A percentile compares a stretch with the other conserved stretches of the same genome.
Conservation (phyloP, 1,140 invertebrate genomes). For the Ostrea denselamellosa region DNA sequence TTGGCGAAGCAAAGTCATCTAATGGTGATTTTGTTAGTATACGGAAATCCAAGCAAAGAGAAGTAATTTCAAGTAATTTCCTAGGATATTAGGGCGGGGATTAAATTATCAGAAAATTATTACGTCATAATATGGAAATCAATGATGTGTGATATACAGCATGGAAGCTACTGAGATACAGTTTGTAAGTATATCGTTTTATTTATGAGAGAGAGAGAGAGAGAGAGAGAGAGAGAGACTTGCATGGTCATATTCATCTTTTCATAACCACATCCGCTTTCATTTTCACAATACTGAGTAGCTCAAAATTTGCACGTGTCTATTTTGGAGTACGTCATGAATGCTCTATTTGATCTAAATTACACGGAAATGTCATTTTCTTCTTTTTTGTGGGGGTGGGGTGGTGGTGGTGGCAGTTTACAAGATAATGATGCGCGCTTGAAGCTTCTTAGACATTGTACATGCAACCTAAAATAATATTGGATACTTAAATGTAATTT, state of each 20-base stretch:
- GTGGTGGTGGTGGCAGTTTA: too few relatives aligned
- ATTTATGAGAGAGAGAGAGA: background rate
- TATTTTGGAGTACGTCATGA: too few relatives aligned
- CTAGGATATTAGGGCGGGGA: background rate
- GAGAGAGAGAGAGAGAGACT: conserved; percentile 17
- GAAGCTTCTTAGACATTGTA: too few relatives aligned
- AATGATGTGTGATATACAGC: background rate
- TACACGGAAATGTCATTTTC: too few relatives aligned
- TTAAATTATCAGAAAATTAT: background rate
- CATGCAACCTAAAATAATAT: too few relatives aligned
- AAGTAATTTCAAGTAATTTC: background rate
- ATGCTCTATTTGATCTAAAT: too few relatives aligned
- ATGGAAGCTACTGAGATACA: background rate
- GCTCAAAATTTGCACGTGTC: background rate
- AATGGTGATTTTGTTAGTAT: background rate
- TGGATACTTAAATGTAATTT: too few relatives aligned
- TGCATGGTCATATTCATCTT: background rate
- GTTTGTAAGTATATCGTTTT: background rate
- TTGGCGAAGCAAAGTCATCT: background rate
- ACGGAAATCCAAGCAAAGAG: background rate
- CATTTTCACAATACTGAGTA: background rate
- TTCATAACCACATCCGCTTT: too few relatives aligned
- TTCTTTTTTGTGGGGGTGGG: too few relatives aligned
- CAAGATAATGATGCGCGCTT: too few relatives aligned
- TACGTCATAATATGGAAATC: background rate